A percentile compares a stretch with the other conserved stretches of the same genome.
Evolutionary conservation across 2,113 vertebrate genomes (phyloP).

Genomic region (Hylia prasina): DNA sequence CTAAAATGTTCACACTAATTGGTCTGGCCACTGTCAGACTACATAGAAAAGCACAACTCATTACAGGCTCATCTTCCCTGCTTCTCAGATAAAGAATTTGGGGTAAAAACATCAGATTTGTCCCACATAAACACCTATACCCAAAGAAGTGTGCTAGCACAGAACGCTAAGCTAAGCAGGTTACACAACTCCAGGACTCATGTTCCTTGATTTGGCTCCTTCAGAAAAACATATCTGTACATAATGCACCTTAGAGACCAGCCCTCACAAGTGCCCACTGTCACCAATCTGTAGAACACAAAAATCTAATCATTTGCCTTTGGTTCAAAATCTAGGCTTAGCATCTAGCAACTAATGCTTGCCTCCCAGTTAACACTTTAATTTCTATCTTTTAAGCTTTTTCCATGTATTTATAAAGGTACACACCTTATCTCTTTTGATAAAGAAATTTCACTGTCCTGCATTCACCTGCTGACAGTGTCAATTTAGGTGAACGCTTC

Average conservation of each 20-base stretch:
- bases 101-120: not conserved
- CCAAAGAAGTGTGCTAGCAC: not conserved
- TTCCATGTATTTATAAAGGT: not conserved
- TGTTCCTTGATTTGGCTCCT: not conserved
- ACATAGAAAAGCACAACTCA: not conserved
- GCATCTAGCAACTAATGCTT: not conserved
- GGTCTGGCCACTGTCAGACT: not conserved
- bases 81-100: not conserved
- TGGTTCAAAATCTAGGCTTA: not conserved
- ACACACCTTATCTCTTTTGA: not conserved
- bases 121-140: not conserved
- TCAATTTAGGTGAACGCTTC: not conserved
- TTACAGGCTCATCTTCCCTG: not conserved
- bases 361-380: not conserved
- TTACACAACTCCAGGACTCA: not conserved
- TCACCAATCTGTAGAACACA: not conserved
- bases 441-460: not conserved
- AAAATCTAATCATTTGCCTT: not conserved
- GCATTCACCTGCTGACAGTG: too few relatives aligned
- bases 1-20: not conserved
- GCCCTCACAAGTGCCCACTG: fast-evolving
- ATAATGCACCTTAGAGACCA: fast-evolving
- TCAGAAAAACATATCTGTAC: not conserved
- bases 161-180: not conserved
- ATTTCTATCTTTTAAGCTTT: not conserved